A percentile compares a stretch with the other conserved stretches of the same genome.
phyloP scores from a whole-genome alignment of 2,113 vertebrate genomes.

The Spermophilus dauricus region DNA sequence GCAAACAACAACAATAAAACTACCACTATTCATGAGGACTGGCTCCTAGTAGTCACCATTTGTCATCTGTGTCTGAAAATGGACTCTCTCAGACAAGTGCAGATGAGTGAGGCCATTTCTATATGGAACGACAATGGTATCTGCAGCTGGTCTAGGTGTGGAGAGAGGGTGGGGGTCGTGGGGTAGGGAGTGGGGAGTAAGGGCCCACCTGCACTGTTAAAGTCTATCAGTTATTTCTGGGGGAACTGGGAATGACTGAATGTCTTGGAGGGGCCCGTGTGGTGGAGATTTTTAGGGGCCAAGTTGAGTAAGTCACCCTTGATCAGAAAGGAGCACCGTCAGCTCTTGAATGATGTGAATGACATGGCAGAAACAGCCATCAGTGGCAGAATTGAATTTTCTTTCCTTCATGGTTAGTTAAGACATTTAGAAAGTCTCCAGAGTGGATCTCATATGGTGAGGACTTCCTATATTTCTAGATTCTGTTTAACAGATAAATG shows the following conservation, averaged over 20 bases:
- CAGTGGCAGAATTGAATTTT: slow-evolving; percentile 33
- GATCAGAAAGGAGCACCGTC: background rate
- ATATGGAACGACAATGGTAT: background rate
- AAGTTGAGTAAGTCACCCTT: slow-evolving; percentile 19
- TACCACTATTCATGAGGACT: background rate
- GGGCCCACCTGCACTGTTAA: background rate
- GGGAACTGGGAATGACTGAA: background rate
- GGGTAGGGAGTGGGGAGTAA: background rate
- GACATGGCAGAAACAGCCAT: background rate
- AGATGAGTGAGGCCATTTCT: background rate
- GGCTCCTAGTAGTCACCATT: background rate
- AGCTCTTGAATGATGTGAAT: background rate
- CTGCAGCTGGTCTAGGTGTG: background rate
- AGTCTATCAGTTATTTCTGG: background rate
- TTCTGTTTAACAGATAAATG: background rate
- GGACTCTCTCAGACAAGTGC: background rate
- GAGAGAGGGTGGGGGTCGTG: too few species aligned
- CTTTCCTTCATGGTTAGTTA: background rate
- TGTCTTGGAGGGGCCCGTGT: background rate
- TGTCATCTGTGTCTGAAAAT: background rate
- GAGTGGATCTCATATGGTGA: background rate
- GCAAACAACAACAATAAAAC: background rate
- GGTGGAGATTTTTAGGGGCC: background rate
- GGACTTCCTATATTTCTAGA: background rate
- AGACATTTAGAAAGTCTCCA: background rate